Conservation (phyloP, 2,113 vertebrate species). For the Maccullochella peelii region DNA sequence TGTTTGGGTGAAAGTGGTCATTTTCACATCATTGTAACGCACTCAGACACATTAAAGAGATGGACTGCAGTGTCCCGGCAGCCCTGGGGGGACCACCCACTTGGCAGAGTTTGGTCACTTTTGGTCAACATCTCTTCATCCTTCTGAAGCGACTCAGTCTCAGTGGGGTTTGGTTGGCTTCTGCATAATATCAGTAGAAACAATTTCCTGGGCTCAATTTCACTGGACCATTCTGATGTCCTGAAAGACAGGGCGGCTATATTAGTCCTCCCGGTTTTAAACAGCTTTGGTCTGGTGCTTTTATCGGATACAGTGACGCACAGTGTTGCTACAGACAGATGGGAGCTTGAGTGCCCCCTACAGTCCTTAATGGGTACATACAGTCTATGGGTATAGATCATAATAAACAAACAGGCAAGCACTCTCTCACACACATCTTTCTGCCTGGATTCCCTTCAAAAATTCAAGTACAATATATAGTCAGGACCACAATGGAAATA, state of each 20-base stretch:
- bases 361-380: slow-evolving; percentile 21
- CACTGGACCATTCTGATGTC: neutral
- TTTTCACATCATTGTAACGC: slow-evolving; percentile 70
- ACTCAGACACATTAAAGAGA: slow-evolving; percentile 71
- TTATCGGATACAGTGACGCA: slow-evolving; percentile 57
- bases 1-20: slow-evolving; percentile 56
- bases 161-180: neutral
- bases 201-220: neutral
- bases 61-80: slow-evolving; percentile 53
- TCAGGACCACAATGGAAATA: neutral
- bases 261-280: slow-evolving; percentile 16
- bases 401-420: slow-evolving; percentile 13
- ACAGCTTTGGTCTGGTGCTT: slow-evolving; percentile 24
- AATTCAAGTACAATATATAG: neutral
- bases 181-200: neutral
- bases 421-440: too few relatives aligned
- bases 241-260: neutral
- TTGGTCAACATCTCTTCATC: slow-evolving; percentile 57
- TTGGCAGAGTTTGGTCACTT: slow-evolving; percentile 60
- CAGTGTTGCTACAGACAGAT: slow-evolving; percentile 20
- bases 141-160: neutral
- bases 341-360: slow-evolving; percentile 66
- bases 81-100: slow-evolving; percentile 82
- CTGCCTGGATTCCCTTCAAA: neutral
- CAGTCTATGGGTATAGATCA: neutral